Evolutionary conservation across 1,140 invertebrate species (phyloP), one percentile per base, ranked within the genome.

Genomic region (Trichogramma pretiosum): DNA sequence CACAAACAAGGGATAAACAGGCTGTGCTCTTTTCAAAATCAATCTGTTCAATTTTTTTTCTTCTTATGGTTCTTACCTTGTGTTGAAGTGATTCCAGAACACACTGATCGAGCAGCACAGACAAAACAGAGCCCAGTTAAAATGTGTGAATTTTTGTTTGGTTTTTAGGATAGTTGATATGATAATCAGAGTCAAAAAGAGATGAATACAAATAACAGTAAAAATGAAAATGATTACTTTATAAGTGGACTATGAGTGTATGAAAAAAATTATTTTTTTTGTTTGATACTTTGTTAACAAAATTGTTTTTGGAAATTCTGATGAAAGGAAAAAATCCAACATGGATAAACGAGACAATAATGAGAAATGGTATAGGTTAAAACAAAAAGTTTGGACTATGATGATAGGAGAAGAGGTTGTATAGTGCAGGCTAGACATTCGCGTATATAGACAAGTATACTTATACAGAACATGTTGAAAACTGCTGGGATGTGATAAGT

Each of bases 41-140:
- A 50, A 46, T 46, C 43, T 46, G 35, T 39, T 44, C 35, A 16
- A 28, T 28, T 28, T 46, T 46, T 41, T 45, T 34, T 39, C 45
- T 24, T 38, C 28, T 37, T 38, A 39, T 33, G 23, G 48, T 61
- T 81, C 88, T 92, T 91, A 93, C 89, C 89, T 93, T 81, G 87
- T 85, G 73, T 92, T 92, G 87, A 93, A 93, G 84, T 92, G 87
- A 82, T 89, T 93, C 89, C 89, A 93, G 85, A 93, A 91, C 76
- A 90, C 85, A 87, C 88, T 92, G 86, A 70, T 60, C 61, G 68
- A 81, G 81, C 80, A 83, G 81, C 80, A 79, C 67, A 70, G 75
- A 75, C 69, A 74, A 77, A 75, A 72, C 67, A 71, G 67, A 73
- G 63, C 65, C 67, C 65, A 70, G 67, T 70, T 72, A 72, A 70